A percentile compares a stretch with the other conserved stretches of the same genome.
These are phyloP conservation scores for Toxotes jaculatrix DNA, from an alignment of 2,113 vertebrate species.

Conservation along the genomic window DNA sequence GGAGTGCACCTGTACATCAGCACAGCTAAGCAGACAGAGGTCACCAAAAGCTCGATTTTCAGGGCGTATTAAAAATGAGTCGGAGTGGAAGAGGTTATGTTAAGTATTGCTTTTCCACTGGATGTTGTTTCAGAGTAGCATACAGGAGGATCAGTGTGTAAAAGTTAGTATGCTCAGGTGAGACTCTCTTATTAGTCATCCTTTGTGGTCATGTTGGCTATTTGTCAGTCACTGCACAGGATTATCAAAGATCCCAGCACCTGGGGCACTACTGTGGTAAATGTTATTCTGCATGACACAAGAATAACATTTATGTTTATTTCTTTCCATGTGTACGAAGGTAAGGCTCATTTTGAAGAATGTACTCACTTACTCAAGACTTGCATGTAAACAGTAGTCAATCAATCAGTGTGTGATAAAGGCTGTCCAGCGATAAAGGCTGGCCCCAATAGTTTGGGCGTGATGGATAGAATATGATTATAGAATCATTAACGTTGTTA, in stretches of 20 bases:
- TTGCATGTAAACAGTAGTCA: not conserved
- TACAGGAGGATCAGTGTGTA: not conserved
- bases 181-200: not conserved
- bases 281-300: not conserved
- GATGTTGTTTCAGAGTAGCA: not conserved
- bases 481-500: conserved; percentile 48
- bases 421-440: conserved; percentile 2
- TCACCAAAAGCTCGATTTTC: not conserved
- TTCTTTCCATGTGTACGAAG: not conserved
- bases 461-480: conserved; percentile 53
- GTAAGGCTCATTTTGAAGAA: conserved; percentile 9
- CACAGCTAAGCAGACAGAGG: not conserved
- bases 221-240: not conserved
- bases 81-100: not conserved
- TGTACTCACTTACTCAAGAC: not conserved
- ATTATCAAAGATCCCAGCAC: conserved; percentile 10
- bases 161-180: not conserved
- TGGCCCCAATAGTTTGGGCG: conserved; percentile 8
- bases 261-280: not conserved
- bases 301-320: no score
- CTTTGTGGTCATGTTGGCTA: not conserved
- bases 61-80: not conserved
- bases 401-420: not conserved
- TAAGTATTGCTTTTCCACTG: not conserved
- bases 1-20: not conserved